Conservation (phyloP, 2,888 invertebrate genomes). For the Drosophila aldrichi region DNA sequence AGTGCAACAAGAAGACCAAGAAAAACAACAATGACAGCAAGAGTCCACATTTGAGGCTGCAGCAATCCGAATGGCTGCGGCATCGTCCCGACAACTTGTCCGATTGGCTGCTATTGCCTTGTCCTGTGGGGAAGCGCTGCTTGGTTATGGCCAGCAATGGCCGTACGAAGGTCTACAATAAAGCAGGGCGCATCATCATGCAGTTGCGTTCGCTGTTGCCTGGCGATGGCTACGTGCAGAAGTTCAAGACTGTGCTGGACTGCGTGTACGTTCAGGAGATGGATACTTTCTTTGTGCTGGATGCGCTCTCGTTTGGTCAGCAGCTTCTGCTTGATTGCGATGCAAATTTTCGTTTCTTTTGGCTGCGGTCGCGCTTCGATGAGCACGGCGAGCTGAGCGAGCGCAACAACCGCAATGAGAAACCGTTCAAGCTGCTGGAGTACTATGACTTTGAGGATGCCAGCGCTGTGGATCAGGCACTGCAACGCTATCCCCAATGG, state of each 20-base stretch:
- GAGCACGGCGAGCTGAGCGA: slow-evolving; percentile 85
- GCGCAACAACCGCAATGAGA: slow-evolving; percentile 57
- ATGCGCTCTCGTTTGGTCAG: slow-evolving; percentile 86
- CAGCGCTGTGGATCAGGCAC: slow-evolving; percentile 52
- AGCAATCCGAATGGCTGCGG: slow-evolving; percentile 97
- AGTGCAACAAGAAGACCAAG: slow-evolving; percentile 9
- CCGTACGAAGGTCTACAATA: slow-evolving; percentile 89
- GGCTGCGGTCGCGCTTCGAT: slow-evolving; percentile 90
- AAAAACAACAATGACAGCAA: slow-evolving; percentile 40
- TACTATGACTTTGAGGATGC: slow-evolving; percentile 79
- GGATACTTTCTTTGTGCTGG: slow-evolving; percentile 90
- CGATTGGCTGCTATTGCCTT: slow-evolving; percentile 91
- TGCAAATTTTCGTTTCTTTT: slow-evolving; percentile 93
- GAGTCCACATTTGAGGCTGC: slow-evolving; percentile 86
- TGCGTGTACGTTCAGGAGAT: slow-evolving; percentile 89
- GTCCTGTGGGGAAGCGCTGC: slow-evolving; percentile 93
- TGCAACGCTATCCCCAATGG: slow-evolving; percentile 81
- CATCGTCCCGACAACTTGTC: slow-evolving; percentile 93
- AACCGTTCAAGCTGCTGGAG: slow-evolving; percentile 67
- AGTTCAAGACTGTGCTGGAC: slow-evolving; percentile 88
- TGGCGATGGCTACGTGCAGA: slow-evolving; percentile 65
- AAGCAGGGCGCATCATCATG: slow-evolving; percentile 87
- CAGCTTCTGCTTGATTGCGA: slow-evolving; percentile 83
- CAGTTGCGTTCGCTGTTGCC: slow-evolving; percentile 85
- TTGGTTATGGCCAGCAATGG: slow-evolving; percentile 92